Evolutionary conservation across 2,797 vertebrate species (phyloP), one percentile per base, ranked within the genome.

Genomic region (Coregonus suidteri): DNA sequence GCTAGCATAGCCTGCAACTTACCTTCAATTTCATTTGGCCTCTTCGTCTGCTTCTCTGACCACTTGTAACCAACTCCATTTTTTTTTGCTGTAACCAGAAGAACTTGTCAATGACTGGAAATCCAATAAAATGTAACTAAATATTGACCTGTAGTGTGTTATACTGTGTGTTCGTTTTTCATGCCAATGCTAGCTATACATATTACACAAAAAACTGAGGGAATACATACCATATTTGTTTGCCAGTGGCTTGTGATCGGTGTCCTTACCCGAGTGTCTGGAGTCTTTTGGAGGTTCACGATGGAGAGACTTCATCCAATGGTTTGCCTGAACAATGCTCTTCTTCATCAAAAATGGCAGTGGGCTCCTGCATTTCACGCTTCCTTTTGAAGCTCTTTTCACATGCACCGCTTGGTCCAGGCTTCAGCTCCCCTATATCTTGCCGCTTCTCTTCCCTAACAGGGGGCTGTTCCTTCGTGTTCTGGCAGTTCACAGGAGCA

Each of bases 1-100:
- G 16, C 18, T 20, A 18, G 16, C 15, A 18, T 5, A 66, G 14
- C 25, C 25, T 66, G 14, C 65, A 4, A 0, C 6, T 53, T 1
- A 7, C 2, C 14, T 78, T 35, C 25, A 31, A 41, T 72, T 81
- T 18, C 72, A 52, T 65, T 70, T 79, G n/a, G 9, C 41, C 41
- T 47, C 41, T 47, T 47, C 0, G 25, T 25, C 41, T 47, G 9
- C 9, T 13, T 47, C 41, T 76, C 73, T 71, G 34, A 64, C 87
- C 85, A 86, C 77, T 88, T 86, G 77, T 85, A 85, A 30, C 75
- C 41, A 5, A 79, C 67, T 35, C 75, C 74, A 16, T 78, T 51
- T 7, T 3, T 3, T 11, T 0, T 0, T 3, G 66, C 83, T 85
- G 74, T 1, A 47, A 25, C 15, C 77, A 75, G 18, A 88, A 77